phyloP scores from a whole-genome alignment of 2,888 invertebrate species.

The Epistrophella euchroma region DNA sequence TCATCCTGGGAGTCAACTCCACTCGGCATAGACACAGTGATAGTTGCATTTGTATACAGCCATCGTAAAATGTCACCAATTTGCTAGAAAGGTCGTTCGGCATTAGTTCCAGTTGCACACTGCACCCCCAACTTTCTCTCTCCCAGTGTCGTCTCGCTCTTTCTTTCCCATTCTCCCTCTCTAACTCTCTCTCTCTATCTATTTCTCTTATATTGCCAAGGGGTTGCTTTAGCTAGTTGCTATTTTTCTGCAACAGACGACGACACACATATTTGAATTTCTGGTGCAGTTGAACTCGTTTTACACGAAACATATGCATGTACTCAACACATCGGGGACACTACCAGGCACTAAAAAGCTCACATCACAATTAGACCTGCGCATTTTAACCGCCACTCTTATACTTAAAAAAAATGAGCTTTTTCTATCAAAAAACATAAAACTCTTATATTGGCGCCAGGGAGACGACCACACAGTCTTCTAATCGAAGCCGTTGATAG shows the following conservation, averaged over 20 bases:
- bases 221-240: slow-evolving; percentile 34
- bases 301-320: slow-evolving; percentile 68
- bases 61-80: slow-evolving; percentile 73
- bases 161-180: neutral
- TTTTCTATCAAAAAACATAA: neutral
- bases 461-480: slow-evolving; percentile 36
- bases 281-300: slow-evolving; percentile 67
- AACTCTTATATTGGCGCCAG: slow-evolving; percentile 72
- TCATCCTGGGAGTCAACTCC: slow-evolving; percentile 62
- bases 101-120: slow-evolving; percentile 49
- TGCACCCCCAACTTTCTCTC: slow-evolving; percentile 45
- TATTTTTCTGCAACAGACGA: slow-evolving; percentile 34
- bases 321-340: slow-evolving; percentile 68
- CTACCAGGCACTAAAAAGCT: slow-evolving; percentile 73
- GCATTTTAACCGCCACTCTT: slow-evolving; percentile 36
- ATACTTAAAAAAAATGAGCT: slow-evolving; percentile 52
- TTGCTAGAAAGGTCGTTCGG: slow-evolving; percentile 72
- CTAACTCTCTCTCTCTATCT: neutral
- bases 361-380: slow-evolving; percentile 37
- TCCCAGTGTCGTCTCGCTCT: no score
- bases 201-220: slow-evolving; percentile 33
- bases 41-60: slow-evolving; percentile 52
- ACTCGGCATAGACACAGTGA: slow-evolving; percentile 41
- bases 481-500: neutral
- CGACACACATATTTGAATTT: slow-evolving; percentile 71